Percentiles rank a stretch among this genome's conserved stretches.
phyloP scores from a whole-genome alignment of 2,888 invertebrate species.

The Drosophila vallismaia region DNA sequence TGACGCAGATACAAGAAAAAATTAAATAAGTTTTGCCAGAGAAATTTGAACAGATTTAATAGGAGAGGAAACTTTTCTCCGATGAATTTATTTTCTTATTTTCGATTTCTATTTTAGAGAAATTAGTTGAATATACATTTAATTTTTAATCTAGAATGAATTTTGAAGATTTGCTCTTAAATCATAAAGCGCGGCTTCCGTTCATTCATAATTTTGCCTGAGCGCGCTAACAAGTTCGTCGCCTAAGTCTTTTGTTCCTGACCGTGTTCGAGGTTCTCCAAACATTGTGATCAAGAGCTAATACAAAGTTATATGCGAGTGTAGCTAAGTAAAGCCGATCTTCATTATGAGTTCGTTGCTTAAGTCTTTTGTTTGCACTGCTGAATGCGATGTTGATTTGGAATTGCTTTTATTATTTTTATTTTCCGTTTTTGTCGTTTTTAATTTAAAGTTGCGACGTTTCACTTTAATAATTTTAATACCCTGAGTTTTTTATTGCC shows the following conservation, averaged over 20 bases:
- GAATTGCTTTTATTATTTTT: slow-evolving; percentile 39
- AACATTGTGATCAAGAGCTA: slow-evolving; percentile 41
- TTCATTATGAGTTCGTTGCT: slow-evolving; percentile 40
- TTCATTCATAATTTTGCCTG: slow-evolving; percentile 37
- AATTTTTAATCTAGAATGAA: not conserved
- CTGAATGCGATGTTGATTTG: slow-evolving; percentile 48
- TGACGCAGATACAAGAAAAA: not conserved
- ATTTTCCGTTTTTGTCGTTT: slow-evolving; percentile 39
- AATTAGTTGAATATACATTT: not conserved
- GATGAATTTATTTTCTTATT: no score
- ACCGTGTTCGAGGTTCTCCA: slow-evolving; percentile 13
- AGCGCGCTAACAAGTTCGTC: slow-evolving; percentile 61
- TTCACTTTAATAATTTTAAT: slow-evolving; percentile 55
- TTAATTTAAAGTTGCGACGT: slow-evolving; percentile 46
- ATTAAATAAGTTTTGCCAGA: not conserved
- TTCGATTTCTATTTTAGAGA: not conserved
- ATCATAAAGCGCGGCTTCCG: slow-evolving; percentile 4
- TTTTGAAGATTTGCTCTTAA: not conserved
- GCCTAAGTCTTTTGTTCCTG: slow-evolving; percentile 74
- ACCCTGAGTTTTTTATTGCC: slow-evolving; percentile 50
- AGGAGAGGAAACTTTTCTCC: not conserved
- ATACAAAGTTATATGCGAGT: slow-evolving; percentile 39
- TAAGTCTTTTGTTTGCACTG: slow-evolving; percentile 51
- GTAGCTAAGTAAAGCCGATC: slow-evolving; percentile 43
- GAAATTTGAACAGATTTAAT: not conserved